Evolutionary conservation across 2,888 invertebrate species (phyloP), one percentile per base, ranked within the genome.

Genomic region (Gastracanthus pulcherrimus): DNA sequence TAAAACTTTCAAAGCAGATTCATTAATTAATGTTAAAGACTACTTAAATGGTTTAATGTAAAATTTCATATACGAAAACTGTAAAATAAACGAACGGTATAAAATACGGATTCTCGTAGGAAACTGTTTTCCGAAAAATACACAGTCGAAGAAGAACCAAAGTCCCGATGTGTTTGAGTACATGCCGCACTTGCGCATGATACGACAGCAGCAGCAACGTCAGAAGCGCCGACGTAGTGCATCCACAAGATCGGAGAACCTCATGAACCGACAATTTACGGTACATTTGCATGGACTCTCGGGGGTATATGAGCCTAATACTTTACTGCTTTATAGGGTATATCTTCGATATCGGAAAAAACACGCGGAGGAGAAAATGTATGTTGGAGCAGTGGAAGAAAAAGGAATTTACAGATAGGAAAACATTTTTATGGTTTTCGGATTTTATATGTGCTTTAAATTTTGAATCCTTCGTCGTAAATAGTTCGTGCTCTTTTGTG

Each of bases 261-360:
- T 85, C 84, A 80, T 84, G 84, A 84, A 83, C 82, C 84, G 83
- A 85, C 86, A 87, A 88, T 87, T 88, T 87, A 87, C 87, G 79
- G 83, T 69, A 82, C 87, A 87, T 87, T 88, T 87, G 86, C 87
- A 87, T 86, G 87, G 85, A 84, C 81, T 11, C 26, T 19, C 60
- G 29, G 84, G 1, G 2, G 23, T 38, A 45, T 85, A 85, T 84
- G 84, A 85, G 84, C 85, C 84, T 86, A 85, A 87, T 86, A 84
- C 82, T 45, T 19, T 31, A 23, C 16, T 55, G 31, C 36, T 55
- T 38, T 55, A 55, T 26, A 55, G 38, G n/a, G n/a, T 19, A 38
- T 48, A 70, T 70, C 69, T 45, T 16, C 38, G 26, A 31, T 51
- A 55, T 51, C 26, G 51, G 29, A 51, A 51, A 9, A 66, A 66